phyloP scores from a whole-genome alignment of 2,113 vertebrate species.

The Motacilla tschutschensis region DNA sequence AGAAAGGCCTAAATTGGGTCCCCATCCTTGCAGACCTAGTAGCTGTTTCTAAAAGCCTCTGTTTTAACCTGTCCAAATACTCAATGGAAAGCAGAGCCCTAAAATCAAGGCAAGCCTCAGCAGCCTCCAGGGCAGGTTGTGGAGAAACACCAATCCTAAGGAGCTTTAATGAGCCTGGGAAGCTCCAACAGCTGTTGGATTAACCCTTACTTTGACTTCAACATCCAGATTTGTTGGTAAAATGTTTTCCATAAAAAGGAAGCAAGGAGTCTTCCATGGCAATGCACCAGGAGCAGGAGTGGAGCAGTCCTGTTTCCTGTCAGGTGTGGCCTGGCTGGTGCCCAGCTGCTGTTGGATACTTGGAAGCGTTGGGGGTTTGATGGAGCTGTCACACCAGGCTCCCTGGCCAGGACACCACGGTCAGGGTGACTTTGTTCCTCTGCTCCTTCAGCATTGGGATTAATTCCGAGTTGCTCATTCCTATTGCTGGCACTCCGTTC shows the following conservation, averaged over 20 bases:
- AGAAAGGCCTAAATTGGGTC: background rate
- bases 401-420: conserved; percentile 91
- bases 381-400: conserved; percentile 76
- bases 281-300: background rate
- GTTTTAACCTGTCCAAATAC: background rate
- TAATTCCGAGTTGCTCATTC: conserved; percentile 90
- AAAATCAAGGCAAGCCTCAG: background rate
- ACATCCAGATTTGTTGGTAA: background rate
- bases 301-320: background rate
- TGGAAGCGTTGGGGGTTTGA: fast-evolving
- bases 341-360: background rate
- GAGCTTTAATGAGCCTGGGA: background rate
- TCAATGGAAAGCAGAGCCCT: background rate
- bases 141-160: background rate
- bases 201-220: background rate
- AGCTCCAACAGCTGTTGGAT: background rate
- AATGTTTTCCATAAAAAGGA: background rate
- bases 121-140: background rate
- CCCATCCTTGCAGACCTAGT: background rate
- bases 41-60: background rate
- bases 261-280: background rate
- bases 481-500: conserved; percentile 84
- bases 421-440: conserved; percentile 87
- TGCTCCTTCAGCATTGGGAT: conserved; percentile 93
- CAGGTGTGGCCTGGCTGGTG: background rate